Evolutionary conservation across 2,888 invertebrate genomes (phyloP).

Genomic region (Colostygia pectinataria): DNA sequence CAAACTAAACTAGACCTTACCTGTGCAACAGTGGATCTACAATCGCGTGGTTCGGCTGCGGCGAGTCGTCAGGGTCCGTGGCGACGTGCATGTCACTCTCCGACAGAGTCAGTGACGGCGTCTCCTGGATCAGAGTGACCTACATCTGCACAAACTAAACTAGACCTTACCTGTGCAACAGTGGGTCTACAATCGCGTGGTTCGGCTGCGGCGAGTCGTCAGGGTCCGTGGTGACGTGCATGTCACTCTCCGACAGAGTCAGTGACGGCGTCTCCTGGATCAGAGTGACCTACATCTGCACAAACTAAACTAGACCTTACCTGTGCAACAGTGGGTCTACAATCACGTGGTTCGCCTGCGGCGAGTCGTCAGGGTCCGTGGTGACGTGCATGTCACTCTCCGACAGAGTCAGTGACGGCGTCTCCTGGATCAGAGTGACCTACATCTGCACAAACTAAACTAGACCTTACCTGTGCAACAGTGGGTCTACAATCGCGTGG

Average conservation of each 20-base stretch:
- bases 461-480: constrained; percentile 53
- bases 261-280: constrained; percentile 83
- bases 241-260: constrained; percentile 76
- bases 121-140: constrained; percentile 84
- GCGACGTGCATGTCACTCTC: constrained; percentile 75
- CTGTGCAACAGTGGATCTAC: constrained; percentile 61
- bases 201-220: constrained; percentile 39
- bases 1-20: constrained; percentile 37
- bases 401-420: constrained; percentile 78
- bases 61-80: too few species aligned
- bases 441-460: too few species aligned
- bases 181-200: constrained; percentile 57
- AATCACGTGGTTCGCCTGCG: constrained; percentile 45
- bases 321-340: constrained; percentile 61
- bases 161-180: constrained; percentile 53
- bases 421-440: constrained; percentile 84
- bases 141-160: too few species aligned
- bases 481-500: constrained; percentile 57
- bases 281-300: constrained; percentile 81
- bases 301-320: constrained; percentile 37
- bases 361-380: too few species aligned
- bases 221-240: constrained; percentile 63
- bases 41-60: constrained; percentile 46
- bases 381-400: constrained; percentile 75
- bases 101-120: constrained; percentile 78